These are phyloP conservation scores for Egretta garzetta DNA, from an alignment of 2,113 vertebrate genomes.

Conservation along the genomic window DNA sequence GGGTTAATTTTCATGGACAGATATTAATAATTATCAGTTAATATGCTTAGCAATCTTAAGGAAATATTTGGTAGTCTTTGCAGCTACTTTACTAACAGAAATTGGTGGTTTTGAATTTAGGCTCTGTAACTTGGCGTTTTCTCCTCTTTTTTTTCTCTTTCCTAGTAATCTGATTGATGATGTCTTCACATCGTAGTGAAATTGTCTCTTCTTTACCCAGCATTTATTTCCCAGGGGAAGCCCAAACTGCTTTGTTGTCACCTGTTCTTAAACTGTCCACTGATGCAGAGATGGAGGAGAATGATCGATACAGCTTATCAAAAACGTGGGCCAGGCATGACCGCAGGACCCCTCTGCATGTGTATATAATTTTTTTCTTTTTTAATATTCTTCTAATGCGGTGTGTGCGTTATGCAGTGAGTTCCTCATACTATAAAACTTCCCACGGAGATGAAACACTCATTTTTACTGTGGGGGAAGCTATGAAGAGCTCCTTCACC, in stretches of 20 bases:
- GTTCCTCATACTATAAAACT: background rate
- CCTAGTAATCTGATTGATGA: background rate
- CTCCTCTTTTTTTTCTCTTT: background rate
- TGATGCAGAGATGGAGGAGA: background rate
- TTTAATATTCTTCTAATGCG: background rate
- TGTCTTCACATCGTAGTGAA: background rate
- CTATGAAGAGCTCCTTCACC: background rate
- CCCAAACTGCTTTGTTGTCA: background rate
- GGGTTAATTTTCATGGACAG: background rate
- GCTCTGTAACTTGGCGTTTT: background rate
- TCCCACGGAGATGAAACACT: background rate
- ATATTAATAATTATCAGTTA: slow-evolving; percentile 19
- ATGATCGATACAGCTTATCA: background rate
- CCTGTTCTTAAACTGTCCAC: background rate
- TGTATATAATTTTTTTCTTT: background rate
- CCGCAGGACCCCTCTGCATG: background rate
- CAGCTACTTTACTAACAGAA: background rate
- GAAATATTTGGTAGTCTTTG: background rate
- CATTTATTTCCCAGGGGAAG: background rate
- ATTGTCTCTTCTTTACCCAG: background rate
- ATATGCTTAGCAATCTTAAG: background rate
- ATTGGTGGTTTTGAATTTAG: background rate
- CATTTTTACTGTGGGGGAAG: background rate
- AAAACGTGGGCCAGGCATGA: background rate
- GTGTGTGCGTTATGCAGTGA: background rate